phyloP scores from a whole-genome alignment of 1,140 invertebrate species.

The Cephus cinctus region DNA sequence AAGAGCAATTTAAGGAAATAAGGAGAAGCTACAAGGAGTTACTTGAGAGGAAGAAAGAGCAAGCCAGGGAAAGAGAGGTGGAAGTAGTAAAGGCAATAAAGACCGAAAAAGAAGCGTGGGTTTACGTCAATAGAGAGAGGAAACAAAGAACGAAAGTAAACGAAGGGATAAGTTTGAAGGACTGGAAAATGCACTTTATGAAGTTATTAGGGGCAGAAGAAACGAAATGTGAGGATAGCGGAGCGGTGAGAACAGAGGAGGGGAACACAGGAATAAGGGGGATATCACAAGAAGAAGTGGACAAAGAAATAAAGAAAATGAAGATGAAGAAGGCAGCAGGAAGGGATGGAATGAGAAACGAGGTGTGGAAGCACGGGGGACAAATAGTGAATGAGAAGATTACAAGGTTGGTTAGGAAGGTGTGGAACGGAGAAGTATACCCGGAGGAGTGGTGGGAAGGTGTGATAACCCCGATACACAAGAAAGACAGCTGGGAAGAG shows the following conservation, averaged over 20 bases:
- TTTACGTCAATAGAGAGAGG: slow-evolving; percentile 8
- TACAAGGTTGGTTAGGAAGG: neutral
- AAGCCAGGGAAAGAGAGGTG: slow-evolving; percentile 1
- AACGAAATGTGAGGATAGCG: neutral
- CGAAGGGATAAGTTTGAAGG: slow-evolving; percentile 1
- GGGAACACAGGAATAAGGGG: neutral
- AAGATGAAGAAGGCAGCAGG: neutral
- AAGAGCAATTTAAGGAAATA: neutral
- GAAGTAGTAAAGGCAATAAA: neutral
- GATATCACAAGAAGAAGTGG: neutral
- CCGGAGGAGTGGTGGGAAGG: slow-evolving; percentile 22
- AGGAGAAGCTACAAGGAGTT: neutral
- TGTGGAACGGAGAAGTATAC: slow-evolving; percentile 19
- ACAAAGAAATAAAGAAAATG: neutral
- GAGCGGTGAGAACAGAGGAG: slow-evolving; percentile 2
- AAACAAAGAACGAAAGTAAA: slow-evolving; percentile 2
- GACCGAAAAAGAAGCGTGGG: slow-evolving; percentile 4
- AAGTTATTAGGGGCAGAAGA: slow-evolving; percentile 5
- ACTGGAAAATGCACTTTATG: slow-evolving; percentile 10
- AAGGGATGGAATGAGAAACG: slow-evolving; percentile 8
- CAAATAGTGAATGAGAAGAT: neutral
- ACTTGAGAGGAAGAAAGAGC: slow-evolving; percentile 7
- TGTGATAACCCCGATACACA: slow-evolving; percentile 17
- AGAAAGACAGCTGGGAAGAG: neutral
- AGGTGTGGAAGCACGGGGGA: slow-evolving; percentile 5